Evolutionary conservation across 2,113 vertebrate genomes (phyloP), one percentile per base, ranked within the genome.

Genomic region (Tautogolabrus adspersus): DNA sequence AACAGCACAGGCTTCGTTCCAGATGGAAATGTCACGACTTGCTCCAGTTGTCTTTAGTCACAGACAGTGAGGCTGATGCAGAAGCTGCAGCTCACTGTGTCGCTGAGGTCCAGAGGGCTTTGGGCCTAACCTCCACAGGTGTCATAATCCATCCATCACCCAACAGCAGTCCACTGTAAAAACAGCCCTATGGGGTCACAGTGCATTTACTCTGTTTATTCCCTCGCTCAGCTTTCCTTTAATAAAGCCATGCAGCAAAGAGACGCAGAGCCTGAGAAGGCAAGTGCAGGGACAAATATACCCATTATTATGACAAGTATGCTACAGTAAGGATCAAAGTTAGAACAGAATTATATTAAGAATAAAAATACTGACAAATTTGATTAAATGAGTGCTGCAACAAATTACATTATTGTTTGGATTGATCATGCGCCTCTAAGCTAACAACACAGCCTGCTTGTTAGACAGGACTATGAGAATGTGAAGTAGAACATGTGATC

Each of bases 81-180:
- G 77, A 64, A 67, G 66, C 83, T 52, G 19, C 72, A 62, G 84
- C 83, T 85, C 79, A 63, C 68, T 74, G 66, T 83, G 84, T 60
- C 60, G 22, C 70, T 19, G 67, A 60, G 84, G 87, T 82, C 82
- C 75, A 54, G 63, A 70, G 83, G 84, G 73, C 73, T 85, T 61
- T 64, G 47, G 79, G 75, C 66, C 81, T 61, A 84, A 91, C 88
- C 82, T 85, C 88, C 77, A 79, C 79, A 85, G 86, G 90, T 88
- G 91, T 89, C 92, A 89, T 79, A 85, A 86, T 77, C 90, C 87
- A 91, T 91, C 91, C 83, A 87, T 91, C 90, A 90, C 60, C 69
- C 64, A 8, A 79, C 83, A 80, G 81, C 77, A 62, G 83, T 65
- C 79, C 80, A 76, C 67, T 82, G 81, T 82, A 88, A 79, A 49